Percentiles rank a stretch among this genome's conserved stretches.
Evolutionary conservation across 1,140 invertebrate genomes (phyloP).

Genomic region (Ditylenchus dipsaci): DNA sequence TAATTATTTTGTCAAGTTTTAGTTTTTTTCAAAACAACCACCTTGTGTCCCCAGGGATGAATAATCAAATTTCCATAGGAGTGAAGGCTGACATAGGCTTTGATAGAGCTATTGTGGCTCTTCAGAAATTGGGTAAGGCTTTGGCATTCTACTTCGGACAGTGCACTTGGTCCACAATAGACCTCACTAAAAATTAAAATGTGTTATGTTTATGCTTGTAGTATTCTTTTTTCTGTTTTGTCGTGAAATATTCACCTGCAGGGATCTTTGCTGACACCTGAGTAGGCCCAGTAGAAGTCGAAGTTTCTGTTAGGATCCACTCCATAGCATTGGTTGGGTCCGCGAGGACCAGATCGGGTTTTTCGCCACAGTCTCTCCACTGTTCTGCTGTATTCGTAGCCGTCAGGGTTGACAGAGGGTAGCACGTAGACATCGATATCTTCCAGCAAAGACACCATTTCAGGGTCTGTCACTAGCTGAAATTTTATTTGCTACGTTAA

Average conservation of each 20-base stretch:
- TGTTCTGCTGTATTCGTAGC: constrained; percentile 59
- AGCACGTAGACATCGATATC: constrained; percentile 34
- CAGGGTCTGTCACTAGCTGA: constrained; percentile 9
- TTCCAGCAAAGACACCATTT: constrained; percentile 12
- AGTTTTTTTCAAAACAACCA: too few species aligned
- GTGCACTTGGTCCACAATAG: constrained; percentile 25
- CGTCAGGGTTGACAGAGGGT: constrained; percentile 54
- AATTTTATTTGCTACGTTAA: neutral
- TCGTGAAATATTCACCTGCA: constrained; percentile 33
- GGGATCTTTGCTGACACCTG: constrained; percentile 36
- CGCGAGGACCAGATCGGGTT: constrained; percentile 48
- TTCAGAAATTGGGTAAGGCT: constrained; percentile 17
- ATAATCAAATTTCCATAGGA: constrained; percentile 58
- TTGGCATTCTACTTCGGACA: constrained; percentile 30
- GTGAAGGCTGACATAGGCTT: constrained; percentile 40
- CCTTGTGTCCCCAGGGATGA: constrained; percentile 60
- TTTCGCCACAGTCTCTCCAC: constrained; percentile 60
- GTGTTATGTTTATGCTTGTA: neutral
- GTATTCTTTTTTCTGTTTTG: too few species aligned
- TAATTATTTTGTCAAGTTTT: too few species aligned
- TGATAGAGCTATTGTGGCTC: constrained; percentile 27
- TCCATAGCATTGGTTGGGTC: constrained; percentile 49
- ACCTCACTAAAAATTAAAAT: constrained; percentile 25
- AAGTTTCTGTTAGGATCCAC: constrained; percentile 61
- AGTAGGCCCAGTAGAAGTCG: constrained; percentile 58